Evolutionary conservation across 2,113 vertebrate species (phyloP), one percentile per base, ranked within the genome.

Genomic region (Macrotis lagotis): DNA sequence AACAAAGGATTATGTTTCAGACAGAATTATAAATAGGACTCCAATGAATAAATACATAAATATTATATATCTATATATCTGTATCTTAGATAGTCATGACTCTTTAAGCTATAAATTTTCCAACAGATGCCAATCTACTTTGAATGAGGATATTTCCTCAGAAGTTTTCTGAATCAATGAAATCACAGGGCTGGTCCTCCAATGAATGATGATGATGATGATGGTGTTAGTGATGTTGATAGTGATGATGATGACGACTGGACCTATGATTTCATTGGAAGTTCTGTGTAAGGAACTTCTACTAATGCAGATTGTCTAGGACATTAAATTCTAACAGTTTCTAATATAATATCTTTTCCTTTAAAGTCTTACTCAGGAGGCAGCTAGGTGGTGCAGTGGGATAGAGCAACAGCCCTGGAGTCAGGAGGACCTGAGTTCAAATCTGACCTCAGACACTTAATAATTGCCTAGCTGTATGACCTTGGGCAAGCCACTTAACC

Each of bases 1-100:
- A 74, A 90, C 53, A 96, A 95, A 91, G 51, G 3, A 52, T 91
- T 93, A 97, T 91, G 51, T 96, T 83, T 92, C 12, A 37, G 28
- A 44, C 91, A 25, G 91, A 66, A 94, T 24, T 93, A 89, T 1
- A 52, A 25, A 48, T 12, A 59, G 1, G 91, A 25, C 9, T 3
- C 12, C 4, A 25, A 89, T 59, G 51, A 51, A 8, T 97, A 37
- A 92, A 47, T 94, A n/a, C n/a, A n/a, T n/a, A n/a, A n/a, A n/a
- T n/a, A n/a, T n/a, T 93, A 53, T 92, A 48, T 91, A 51, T 31
- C 90, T 94, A 89, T 74, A 90, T 88, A 83, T 37, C 52, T 91
- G 31, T 55, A 28, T 55, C 53, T 55, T 55, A 55, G 26, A 55
- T 55, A 83, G 55, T 22, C 6, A n/a, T 83, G 37, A 44, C 16